These are phyloP conservation scores for Eumeta japonica DNA, from an alignment of 1,140 invertebrate species.

Conservation along the genomic window DNA sequence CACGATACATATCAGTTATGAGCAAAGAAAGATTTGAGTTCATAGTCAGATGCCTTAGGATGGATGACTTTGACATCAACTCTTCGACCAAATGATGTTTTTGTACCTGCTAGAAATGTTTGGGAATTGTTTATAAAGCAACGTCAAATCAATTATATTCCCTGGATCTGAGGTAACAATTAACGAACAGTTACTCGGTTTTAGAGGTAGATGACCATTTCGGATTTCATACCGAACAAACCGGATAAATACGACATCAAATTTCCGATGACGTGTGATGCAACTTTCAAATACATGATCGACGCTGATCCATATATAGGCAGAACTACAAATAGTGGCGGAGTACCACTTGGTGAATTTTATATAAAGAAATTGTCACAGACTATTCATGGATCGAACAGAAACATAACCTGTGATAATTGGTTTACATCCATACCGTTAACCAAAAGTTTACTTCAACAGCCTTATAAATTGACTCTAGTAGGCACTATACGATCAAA, in stretches of 20 bases:
- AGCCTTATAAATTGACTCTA: constrained; percentile 25
- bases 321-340: constrained; percentile 19
- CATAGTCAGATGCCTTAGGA: constrained; percentile 9
- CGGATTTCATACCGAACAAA: constrained; percentile 31
- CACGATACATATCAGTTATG: too few species aligned
- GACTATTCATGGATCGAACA: constrained; percentile 23
- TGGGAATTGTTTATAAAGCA: too few species aligned
- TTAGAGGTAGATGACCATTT: constrained; percentile 26
- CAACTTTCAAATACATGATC: constrained; percentile 29
- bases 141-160: too few species aligned
- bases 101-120: constrained; percentile 25
- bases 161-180: too few species aligned
- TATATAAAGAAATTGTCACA: constrained; percentile 15
- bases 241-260: constrained; percentile 33
- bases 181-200: too few species aligned
- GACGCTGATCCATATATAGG: constrained; percentile 28
- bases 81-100: too few species aligned
- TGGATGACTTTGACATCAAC: too few species aligned
- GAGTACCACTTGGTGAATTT: constrained; percentile 20
- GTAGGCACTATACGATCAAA: constrained; percentile 25
- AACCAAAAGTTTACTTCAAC: constrained; percentile 13
- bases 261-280: constrained; percentile 27
- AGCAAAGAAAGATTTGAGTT: too few species aligned
- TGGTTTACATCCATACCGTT: constrained; percentile 38
- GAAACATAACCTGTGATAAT: constrained; percentile 41